phyloP scores from a whole-genome alignment of 2,888 invertebrate species.

The Argyra leucocephala region DNA sequence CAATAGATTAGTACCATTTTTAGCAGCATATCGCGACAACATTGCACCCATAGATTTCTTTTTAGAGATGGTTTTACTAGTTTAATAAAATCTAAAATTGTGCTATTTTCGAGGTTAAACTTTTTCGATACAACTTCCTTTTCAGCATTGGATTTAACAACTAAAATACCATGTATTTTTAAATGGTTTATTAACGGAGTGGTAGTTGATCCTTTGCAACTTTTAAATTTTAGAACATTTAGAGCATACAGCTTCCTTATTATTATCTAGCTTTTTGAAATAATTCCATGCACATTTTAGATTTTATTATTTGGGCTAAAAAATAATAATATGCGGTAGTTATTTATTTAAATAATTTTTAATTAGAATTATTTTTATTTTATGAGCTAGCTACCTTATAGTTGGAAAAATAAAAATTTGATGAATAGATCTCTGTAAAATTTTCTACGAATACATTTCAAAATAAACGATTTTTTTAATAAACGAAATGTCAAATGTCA shows the following conservation, averaged over 20 bases:
- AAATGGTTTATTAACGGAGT: slow-evolving; percentile 9
- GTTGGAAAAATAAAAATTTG: slow-evolving; percentile 4
- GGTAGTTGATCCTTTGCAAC: slow-evolving; percentile 7
- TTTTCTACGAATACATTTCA: neutral
- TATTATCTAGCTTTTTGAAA: slow-evolving; percentile 7
- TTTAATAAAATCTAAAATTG: slow-evolving; percentile 11
- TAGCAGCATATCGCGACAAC: slow-evolving; percentile 4
- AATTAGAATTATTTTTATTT: neutral
- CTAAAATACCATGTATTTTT: slow-evolving; percentile 9
- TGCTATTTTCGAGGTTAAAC: slow-evolving; percentile 7
- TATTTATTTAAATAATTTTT: slow-evolving; percentile 7
- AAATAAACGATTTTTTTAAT: too few species aligned
- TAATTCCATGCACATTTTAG: neutral
- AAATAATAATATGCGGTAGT: slow-evolving; percentile 2
- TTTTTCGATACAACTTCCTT: slow-evolving; percentile 7
- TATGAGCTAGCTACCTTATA: neutral
- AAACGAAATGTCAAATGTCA: neutral
- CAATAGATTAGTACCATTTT: slow-evolving; percentile 7
- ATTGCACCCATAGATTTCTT: neutral
- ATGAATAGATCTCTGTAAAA: slow-evolving; percentile 7
- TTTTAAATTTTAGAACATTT: slow-evolving; percentile 2
- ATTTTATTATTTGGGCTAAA: neutral
- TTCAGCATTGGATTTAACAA: neutral
- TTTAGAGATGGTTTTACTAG: slow-evolving; percentile 7
- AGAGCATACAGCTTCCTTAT: slow-evolving; percentile 7